Evolutionary conservation across 2,888 invertebrate species (phyloP), one percentile per base, ranked within the genome.

Genomic region (Coenonympha glycerion): DNA sequence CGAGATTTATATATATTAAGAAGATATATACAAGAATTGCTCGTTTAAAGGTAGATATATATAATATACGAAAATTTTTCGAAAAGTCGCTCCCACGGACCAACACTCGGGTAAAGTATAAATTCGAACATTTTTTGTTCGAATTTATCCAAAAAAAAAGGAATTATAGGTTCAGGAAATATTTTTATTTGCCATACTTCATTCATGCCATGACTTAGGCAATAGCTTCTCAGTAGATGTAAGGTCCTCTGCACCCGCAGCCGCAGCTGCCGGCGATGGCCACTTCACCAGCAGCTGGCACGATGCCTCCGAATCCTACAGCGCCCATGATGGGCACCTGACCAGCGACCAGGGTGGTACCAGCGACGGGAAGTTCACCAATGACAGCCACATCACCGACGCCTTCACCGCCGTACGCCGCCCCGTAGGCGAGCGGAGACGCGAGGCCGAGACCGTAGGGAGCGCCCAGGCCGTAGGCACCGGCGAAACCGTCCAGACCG

Each of bases 311-410:
- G 45, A 70, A 73, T 51, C 62, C 53, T 3, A 71, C 68, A 0
- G 63, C 55, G 15, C 66, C 66, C 36, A 64, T 50, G 41, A 66
- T 61, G 24, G 66, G 66, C 51, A 66, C 62, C 22, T 62, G 55
- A 18, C 66, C 68, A 26, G 51, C 52, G 18, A 67, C 59, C 13
- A 54, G 44, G 6, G 64, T 61, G 40, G 60, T 57, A 41, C 76
- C 74, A 9, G 60, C 65, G 19, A 64, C 58, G 31, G 60, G 62
- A 47, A 71, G 53, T 41, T 63, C 62, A n/a, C 69, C 59, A 4
- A 59, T 52, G 21, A 62, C 56, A 36, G 53, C 52, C 6, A 65
- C 41, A 36, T 60, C 52, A 16, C 66, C 68, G 41, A 55, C 47
- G 34, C 68, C 68, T 15, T 51, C 36, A 19, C 65, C 65, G 9